These are phyloP conservation scores for Eristalis intricaria DNA, from an alignment of 2,888 invertebrate genomes.

Conservation along the genomic window DNA sequence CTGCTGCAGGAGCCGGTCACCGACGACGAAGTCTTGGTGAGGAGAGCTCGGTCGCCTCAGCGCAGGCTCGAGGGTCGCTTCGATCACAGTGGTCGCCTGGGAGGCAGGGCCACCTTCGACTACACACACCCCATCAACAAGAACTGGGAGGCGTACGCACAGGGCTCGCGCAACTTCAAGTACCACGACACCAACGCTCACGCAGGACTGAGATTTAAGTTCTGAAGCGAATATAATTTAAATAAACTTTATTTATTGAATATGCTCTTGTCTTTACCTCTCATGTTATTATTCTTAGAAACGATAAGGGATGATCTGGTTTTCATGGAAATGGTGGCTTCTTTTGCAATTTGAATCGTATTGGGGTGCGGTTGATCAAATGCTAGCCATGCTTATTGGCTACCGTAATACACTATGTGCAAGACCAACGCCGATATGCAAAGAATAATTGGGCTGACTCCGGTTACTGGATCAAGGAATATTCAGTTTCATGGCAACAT, in stretches of 20 bases:
- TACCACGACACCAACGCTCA: constrained; percentile 12
- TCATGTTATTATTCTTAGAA: no score
- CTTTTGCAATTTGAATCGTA: no score
- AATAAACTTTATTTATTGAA: not conserved
- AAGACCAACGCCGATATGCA: no score
- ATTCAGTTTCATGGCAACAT: no score
- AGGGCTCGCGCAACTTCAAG: constrained; percentile 10
- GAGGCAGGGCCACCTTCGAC: constrained; percentile 10
- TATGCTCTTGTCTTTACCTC: not conserved
- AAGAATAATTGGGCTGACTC: no score
- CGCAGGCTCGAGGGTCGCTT: not conserved
- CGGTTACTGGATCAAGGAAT: no score
- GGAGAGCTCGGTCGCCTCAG: not conserved
- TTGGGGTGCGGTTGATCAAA: no score
- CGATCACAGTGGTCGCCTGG: not conserved
- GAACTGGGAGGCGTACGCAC: constrained; percentile 13
- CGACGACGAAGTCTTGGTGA: not conserved
- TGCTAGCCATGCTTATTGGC: no score
- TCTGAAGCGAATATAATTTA: not conserved
- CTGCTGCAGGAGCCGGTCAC: not conserved
- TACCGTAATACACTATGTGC: no score
- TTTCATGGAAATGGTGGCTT: no score
- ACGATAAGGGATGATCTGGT: no score
- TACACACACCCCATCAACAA: not conserved
- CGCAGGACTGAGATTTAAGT: not conserved